A percentile compares a stretch with the other conserved stretches of the same genome.
Conservation (phyloP, 2,888 invertebrate species). For the Venusia cambrica region DNA sequence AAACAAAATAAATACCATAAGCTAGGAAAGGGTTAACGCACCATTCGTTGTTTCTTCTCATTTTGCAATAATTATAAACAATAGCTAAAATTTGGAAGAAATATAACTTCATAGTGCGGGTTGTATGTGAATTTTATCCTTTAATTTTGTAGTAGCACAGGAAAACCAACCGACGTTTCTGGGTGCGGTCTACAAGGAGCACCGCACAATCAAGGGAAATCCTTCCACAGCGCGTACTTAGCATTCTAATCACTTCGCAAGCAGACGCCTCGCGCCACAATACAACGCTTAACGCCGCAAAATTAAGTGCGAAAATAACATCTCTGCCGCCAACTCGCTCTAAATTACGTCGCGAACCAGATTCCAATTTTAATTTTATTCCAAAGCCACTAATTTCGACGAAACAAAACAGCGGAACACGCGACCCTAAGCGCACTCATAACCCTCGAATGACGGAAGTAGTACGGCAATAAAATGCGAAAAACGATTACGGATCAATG, state of each 20-base stretch:
- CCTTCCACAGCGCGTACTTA: conserved; percentile 64
- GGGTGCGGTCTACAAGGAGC: conserved; percentile 53
- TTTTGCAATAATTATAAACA: too few species aligned
- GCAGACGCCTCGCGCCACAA: conserved; percentile 60
- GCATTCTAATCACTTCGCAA: conserved; percentile 70
- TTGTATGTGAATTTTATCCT: too few species aligned
- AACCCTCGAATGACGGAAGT: conserved; percentile 58
- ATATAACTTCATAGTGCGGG: too few species aligned
- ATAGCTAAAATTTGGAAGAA: too few species aligned
- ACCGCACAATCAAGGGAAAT: conserved; percentile 67
- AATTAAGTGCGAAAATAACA: conserved; percentile 73
- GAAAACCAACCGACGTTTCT: conserved; percentile 40
- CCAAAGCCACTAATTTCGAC: conserved; percentile 50
- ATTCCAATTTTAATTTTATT: conserved; percentile 49
- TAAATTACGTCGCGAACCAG: conserved; percentile 58
- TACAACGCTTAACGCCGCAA: conserved; percentile 65
- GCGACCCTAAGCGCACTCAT: conserved; percentile 52
- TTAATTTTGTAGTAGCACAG: too few species aligned
- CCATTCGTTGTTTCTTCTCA: too few species aligned
- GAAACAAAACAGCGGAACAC: conserved; percentile 45
- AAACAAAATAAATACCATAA: too few species aligned
- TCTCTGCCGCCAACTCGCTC: conserved; percentile 38
- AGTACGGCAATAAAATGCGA: conserved; percentile 69
- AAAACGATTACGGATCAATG: conserved; percentile 81
- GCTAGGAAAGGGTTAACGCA: too few species aligned